Percentiles rank a stretch among this genome's conserved stretches.
Evolutionary conservation across 2,113 vertebrate species (phyloP).

Genomic region (Podocnemis expansa): DNA sequence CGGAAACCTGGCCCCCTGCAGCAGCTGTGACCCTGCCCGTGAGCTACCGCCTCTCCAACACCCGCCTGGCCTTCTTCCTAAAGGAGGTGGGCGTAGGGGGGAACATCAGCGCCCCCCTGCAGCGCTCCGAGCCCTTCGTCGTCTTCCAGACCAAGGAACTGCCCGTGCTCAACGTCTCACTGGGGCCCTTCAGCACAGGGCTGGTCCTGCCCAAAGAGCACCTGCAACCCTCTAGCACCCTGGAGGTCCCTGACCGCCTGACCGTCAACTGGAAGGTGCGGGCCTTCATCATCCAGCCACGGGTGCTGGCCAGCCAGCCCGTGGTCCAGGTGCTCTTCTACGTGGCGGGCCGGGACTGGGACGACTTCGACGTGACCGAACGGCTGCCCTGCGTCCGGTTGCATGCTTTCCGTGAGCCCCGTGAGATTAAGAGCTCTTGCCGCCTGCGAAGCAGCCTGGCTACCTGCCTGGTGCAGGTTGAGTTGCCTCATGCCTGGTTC

Average conservation of each 20-base stretch:
- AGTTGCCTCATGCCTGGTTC: slow-evolving; percentile 93
- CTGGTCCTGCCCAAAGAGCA: slow-evolving; percentile 91
- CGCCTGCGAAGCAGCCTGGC: slow-evolving; percentile 90
- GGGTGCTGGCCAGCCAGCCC: slow-evolving; percentile 89
- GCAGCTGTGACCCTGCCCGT: slow-evolving; percentile 84
- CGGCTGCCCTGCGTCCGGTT: slow-evolving; percentile 92
- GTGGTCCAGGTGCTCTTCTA: slow-evolving; percentile 96
- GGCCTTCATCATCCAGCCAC: slow-evolving; percentile 93
- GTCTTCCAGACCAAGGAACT: slow-evolving; percentile 98
- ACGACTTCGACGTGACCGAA: slow-evolving; percentile 90
- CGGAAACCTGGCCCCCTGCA: slow-evolving; percentile 74
- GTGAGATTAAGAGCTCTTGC: slow-evolving; percentile 92
- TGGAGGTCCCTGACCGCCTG: slow-evolving; percentile 91
- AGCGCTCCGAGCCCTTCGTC: slow-evolving; percentile 93
- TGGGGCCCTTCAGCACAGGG: slow-evolving; percentile 91
- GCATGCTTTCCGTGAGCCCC: slow-evolving; percentile 91
- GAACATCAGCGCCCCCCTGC: slow-evolving; percentile 75
- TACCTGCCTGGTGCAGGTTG: slow-evolving; percentile 91
- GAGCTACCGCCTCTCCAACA: slow-evolving; percentile 94
- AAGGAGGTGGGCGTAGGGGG: slow-evolving; percentile 79
- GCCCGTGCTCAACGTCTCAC: slow-evolving; percentile 90
- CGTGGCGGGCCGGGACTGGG: slow-evolving; percentile 95
- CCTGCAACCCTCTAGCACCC: slow-evolving; percentile 91
- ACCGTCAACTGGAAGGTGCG: slow-evolving; percentile 98
- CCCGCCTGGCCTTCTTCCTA: slow-evolving; percentile 95